Evolutionary conservation across 2,888 invertebrate species (phyloP).

Genomic region (Leptopilina drosophilae): DNA sequence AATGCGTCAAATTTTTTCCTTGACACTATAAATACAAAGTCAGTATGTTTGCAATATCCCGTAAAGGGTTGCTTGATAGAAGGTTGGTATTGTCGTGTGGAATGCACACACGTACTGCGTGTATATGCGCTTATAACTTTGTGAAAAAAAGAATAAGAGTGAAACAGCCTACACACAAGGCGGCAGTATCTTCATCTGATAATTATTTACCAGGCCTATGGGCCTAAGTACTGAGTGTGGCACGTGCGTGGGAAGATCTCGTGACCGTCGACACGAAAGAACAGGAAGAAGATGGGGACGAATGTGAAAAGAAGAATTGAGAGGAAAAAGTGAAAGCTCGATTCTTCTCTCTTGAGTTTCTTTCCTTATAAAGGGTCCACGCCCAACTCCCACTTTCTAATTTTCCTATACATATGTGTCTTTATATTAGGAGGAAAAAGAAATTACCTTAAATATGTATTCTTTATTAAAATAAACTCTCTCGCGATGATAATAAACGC

Average conservation of each 20-base stretch:
- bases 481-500: neutral
- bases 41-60: constrained; percentile 26
- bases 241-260: constrained; percentile 71
- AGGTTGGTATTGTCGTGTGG: constrained; percentile 28
- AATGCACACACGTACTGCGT: neutral
- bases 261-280: constrained; percentile 60
- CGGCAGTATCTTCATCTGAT: constrained; percentile 71
- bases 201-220: constrained; percentile 68
- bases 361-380: constrained; percentile 55
- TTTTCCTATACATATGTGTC: constrained; percentile 31
- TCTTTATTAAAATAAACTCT: neutral
- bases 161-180: constrained; percentile 66
- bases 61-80: constrained; percentile 33
- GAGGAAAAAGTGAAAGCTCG: constrained; percentile 57
- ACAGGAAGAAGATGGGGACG: constrained; percentile 54
- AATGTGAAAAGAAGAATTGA: constrained; percentile 54
- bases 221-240: constrained; percentile 59
- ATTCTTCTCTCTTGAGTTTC: constrained; percentile 54
- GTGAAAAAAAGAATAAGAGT: constrained; percentile 41
- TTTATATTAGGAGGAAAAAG: constrained; percentile 3
- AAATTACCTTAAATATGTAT: constrained; percentile 25
- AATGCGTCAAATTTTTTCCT: constrained; percentile 31
- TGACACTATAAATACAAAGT: constrained; percentile 33
- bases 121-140: constrained; percentile 38
- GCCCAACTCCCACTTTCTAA: constrained; percentile 57